Evolutionary conservation across 1,140 invertebrate genomes (phyloP).

Genomic region (Aphis gossypii): DNA sequence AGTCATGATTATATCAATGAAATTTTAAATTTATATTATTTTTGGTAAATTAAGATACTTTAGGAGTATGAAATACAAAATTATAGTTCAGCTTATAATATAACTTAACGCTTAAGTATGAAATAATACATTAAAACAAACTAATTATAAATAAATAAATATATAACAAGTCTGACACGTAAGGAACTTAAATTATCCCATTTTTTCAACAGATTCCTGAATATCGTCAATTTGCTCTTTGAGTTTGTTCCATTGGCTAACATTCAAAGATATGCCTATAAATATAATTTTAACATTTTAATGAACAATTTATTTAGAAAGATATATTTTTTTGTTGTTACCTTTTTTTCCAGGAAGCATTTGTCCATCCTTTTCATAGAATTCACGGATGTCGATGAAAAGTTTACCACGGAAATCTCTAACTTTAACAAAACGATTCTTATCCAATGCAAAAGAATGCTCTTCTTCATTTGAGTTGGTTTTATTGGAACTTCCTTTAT

Average conservation of each 20-base stretch:
- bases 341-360: slow-evolving; percentile 70
- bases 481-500: slow-evolving; percentile 13
- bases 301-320: neutral
- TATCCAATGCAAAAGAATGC: slow-evolving; percentile 65
- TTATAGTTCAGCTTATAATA: neutral
- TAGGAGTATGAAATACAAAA: neutral
- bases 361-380: slow-evolving; percentile 68
- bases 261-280: slow-evolving; percentile 59
- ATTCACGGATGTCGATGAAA: slow-evolving; percentile 70
- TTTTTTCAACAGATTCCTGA: slow-evolving; percentile 56
- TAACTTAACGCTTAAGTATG: neutral
- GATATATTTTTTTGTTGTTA: slow-evolving; percentile 50
- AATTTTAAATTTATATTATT: neutral
- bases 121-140: neutral
- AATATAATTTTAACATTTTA: slow-evolving; percentile 1
- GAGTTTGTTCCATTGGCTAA: slow-evolving; percentile 60
- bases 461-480: slow-evolving; percentile 61
- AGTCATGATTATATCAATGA: neutral
- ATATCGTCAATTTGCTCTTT: slow-evolving; percentile 59
- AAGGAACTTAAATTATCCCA: neutral
- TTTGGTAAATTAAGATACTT: neutral
- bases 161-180: neutral
- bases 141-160: neutral
- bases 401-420: slow-evolving; percentile 69
- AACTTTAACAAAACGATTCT: slow-evolving; percentile 67